phyloP scores from a whole-genome alignment of 2,113 vertebrate species.

The Cepphus grylle region DNA sequence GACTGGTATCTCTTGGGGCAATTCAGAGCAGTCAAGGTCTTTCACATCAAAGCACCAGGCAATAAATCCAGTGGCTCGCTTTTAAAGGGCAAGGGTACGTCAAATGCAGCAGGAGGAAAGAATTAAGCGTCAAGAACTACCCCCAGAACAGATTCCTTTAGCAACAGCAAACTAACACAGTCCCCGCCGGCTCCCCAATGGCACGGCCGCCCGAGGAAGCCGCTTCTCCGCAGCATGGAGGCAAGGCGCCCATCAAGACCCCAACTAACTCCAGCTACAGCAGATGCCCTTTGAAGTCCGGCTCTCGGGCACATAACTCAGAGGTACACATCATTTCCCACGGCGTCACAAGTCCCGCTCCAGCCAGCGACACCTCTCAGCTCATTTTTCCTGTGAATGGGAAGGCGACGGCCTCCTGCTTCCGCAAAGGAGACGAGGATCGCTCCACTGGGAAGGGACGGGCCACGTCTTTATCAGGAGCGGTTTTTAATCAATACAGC shows the following conservation, averaged over 20 bases:
- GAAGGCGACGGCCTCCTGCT: background rate
- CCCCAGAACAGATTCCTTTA: background rate
- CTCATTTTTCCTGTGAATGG: background rate
- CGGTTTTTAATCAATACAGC: background rate
- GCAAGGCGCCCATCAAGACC: fast-evolving
- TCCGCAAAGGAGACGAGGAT: background rate
- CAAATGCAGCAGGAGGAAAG: background rate
- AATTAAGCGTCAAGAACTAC: background rate
- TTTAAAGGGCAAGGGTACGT: background rate
- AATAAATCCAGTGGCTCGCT: background rate
- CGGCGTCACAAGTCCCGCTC: background rate
- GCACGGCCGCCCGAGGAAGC: background rate
- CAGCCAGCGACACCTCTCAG: background rate
- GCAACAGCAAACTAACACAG: background rate
- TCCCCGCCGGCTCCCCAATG: background rate
- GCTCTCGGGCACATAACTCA: background rate
- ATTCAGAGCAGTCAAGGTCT: background rate
- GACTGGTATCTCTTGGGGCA: background rate
- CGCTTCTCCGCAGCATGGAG: background rate
- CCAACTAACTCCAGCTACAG: background rate
- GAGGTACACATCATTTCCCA: background rate
- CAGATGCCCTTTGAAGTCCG: background rate
- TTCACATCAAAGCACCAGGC: background rate
- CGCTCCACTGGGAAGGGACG: background rate
- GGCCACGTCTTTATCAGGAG: fast-evolving